These are phyloP conservation scores for Mus caroli DNA, from an alignment of 2,797 vertebrate species.

Conservation along the genomic window DNA sequence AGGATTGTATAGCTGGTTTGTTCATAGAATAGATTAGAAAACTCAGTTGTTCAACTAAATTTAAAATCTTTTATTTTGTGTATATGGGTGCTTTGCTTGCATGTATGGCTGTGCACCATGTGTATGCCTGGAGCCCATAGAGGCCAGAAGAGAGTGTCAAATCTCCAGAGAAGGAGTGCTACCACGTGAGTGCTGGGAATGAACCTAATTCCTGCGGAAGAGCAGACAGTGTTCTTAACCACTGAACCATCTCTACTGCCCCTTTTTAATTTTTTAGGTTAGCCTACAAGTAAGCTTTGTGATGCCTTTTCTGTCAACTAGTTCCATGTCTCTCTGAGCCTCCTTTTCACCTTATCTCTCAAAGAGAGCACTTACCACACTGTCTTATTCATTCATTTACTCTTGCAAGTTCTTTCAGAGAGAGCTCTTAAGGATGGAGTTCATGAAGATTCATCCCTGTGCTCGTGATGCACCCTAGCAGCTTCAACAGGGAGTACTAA, in stretches of 20 bases:
- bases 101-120: background rate
- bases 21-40: conserved; percentile 6
- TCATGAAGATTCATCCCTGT: conserved; percentile 33
- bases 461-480: background rate
- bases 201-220: background rate
- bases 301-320: background rate
- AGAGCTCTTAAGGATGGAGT: conserved; percentile 42
- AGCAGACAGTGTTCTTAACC: background rate
- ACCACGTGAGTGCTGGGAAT: background rate
- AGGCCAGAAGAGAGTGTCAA: background rate
- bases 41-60: background rate
- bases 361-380: background rate
- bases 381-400: background rate
- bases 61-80: background rate
- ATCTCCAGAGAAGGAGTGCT: background rate
- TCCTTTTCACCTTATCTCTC: background rate
- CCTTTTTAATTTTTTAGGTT: background rate
- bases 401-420: conserved; percentile 11
- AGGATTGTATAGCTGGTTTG: conserved; percentile 16
- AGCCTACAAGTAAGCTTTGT: conserved; percentile 1
- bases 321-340: background rate
- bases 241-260: background rate
- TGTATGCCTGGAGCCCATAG: background rate
- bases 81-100: background rate
- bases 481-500: conserved; percentile 29